phyloP scores from a whole-genome alignment of 1,140 invertebrate species.

The Apis cerana region DNA sequence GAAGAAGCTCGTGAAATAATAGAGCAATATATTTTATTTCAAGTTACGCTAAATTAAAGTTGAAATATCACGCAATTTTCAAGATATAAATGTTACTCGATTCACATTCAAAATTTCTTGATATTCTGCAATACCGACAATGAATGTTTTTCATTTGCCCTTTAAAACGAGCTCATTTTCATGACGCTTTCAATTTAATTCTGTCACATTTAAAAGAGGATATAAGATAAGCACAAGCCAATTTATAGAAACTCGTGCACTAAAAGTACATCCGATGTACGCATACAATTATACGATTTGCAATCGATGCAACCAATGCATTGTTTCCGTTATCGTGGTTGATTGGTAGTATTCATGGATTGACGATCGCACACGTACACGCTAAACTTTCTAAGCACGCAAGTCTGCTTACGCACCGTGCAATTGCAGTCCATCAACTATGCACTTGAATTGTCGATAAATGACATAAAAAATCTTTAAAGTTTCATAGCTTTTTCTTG shows the following conservation, averaged over 20 bases:
- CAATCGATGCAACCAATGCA: slow-evolving; percentile 57
- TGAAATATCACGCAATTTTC: neutral
- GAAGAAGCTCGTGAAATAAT: neutral
- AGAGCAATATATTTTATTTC: neutral
- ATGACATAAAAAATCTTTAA: slow-evolving; percentile 25
- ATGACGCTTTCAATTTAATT: neutral
- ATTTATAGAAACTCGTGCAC: slow-evolving; percentile 4
- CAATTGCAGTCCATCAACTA: neutral
- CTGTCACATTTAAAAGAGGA: neutral
- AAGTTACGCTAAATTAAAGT: neutral
- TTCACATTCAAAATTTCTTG: neutral
- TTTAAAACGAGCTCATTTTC: neutral
- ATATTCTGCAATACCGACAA: neutral
- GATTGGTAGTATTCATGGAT: slow-evolving; percentile 66
- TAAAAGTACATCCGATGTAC: slow-evolving; percentile 22
- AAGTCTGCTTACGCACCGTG: slow-evolving; percentile 25
- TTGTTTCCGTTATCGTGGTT: slow-evolving; percentile 72
- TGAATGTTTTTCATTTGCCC: neutral
- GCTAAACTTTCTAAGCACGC: slow-evolving; percentile 69
- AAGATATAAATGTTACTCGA: neutral
- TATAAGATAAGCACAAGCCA: slow-evolving; percentile 50
- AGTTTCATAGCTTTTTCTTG: neutral
- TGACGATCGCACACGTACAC: slow-evolving; percentile 58
- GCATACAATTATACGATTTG: neutral
- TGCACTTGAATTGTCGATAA: slow-evolving; percentile 29